Percentiles rank a stretch among this genome's conserved stretches.
These are phyloP conservation scores for Periplaneta americana DNA, from an alignment of 1,140 invertebrate genomes.

Conservation along the genomic window DNA sequence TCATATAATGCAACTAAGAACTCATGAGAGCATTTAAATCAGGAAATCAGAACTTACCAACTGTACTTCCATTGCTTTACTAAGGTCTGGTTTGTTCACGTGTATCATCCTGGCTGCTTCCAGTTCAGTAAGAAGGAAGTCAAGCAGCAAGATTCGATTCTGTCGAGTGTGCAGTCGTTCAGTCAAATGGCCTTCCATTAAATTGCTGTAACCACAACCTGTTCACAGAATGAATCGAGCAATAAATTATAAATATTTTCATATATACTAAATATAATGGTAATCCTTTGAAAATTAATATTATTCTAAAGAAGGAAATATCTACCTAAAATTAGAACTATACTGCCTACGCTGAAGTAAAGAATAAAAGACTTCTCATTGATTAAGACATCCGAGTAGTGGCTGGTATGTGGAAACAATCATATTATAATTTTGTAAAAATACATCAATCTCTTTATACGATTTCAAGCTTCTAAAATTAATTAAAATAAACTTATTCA, in stretches of 20 bases:
- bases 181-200: conserved; percentile 59
- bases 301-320: too few relatives aligned
- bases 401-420: too few relatives aligned
- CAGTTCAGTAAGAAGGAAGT: conserved; percentile 75
- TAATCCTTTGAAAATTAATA: background rate
- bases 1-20: background rate
- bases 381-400: too few relatives aligned
- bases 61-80: conserved; percentile 38
- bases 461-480: too few relatives aligned
- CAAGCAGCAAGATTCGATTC: conserved; percentile 62
- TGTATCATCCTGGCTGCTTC: conserved; percentile 72
- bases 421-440: too few relatives aligned
- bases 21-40: background rate
- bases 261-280: background rate
- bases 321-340: too few relatives aligned
- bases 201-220: conserved; percentile 64
- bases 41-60: conserved; percentile 36
- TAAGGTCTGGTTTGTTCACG: conserved; percentile 51
- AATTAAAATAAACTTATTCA: too few relatives aligned
- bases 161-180: conserved; percentile 59
- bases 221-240: conserved; percentile 25
- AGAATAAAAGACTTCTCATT: too few relatives aligned
- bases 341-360: too few relatives aligned
- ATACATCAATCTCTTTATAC: too few relatives aligned
- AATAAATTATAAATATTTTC: background rate